phyloP scores from a whole-genome alignment of 64 coral and sea anemone species.

The Actinia tenebrosa region DNA sequence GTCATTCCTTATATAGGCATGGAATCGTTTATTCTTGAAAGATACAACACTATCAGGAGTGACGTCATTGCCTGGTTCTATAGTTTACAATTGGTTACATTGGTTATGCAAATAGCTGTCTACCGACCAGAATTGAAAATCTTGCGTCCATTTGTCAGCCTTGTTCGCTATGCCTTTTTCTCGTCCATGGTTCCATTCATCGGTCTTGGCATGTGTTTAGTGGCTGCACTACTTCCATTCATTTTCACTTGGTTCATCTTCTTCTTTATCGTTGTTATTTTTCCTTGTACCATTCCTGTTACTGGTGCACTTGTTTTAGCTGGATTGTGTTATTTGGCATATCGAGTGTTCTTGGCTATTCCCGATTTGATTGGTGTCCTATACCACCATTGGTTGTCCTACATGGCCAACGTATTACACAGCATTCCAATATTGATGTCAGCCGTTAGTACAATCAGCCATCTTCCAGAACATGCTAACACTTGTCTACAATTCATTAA shows the following conservation, averaged over 20 bases:
- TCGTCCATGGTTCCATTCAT: background rate
- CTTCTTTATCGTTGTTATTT: background rate
- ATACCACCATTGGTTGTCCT: background rate
- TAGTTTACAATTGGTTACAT: background rate
- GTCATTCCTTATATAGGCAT: background rate
- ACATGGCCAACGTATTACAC: background rate
- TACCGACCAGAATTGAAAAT: background rate
- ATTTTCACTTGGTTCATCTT: background rate
- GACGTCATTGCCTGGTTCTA: constrained; percentile 8
- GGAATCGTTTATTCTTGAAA: background rate
- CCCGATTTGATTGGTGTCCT: background rate
- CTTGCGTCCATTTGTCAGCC: background rate
- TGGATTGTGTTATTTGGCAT: background rate
- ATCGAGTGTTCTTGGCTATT: background rate
- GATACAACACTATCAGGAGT: background rate
- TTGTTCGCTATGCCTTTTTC: background rate
- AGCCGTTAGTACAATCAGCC: background rate
- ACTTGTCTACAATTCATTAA: background rate
- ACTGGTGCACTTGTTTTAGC: background rate
- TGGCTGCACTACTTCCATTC: background rate
- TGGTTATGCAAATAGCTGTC: background rate
- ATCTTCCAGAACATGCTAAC: background rate
- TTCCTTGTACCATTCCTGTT: background rate
- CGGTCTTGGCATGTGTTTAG: background rate
- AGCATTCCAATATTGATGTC: background rate